Percentiles rank a stretch among this genome's conserved stretches.
These are phyloP conservation scores for Myotis brandtii DNA, from an alignment of 2,113 vertebrate species.

Conservation along the genomic window DNA sequence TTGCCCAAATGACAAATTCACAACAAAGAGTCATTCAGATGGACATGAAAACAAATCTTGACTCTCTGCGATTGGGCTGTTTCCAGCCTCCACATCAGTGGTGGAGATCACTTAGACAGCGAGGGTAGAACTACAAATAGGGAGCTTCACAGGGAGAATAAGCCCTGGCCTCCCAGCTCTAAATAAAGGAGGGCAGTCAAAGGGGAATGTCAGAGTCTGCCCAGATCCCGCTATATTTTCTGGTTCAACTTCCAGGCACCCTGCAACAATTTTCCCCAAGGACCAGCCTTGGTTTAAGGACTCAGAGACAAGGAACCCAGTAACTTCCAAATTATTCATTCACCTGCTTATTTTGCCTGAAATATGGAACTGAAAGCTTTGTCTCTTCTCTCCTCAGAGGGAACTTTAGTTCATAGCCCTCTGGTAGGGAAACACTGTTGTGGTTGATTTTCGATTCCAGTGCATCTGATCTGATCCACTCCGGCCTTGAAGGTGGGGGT, in stretches of 20 bases:
- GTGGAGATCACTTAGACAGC: neutral
- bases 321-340: neutral
- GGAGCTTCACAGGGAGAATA: neutral
- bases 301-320: neutral
- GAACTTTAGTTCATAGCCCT: neutral
- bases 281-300: neutral
- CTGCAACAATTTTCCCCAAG: neutral
- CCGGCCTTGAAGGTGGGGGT: neutral
- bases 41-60: neutral
- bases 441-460: neutral
- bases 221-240: neutral
- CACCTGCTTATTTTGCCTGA: conserved; percentile 11
- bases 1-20: neutral
- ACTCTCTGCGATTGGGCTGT: neutral
- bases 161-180: neutral
- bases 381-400: neutral
- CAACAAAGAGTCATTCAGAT: neutral
- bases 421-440: neutral
- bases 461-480: neutral
- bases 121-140: neutral
- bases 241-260: neutral
- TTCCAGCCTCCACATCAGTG: neutral
- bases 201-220: neutral
- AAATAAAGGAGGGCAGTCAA: too few species aligned
- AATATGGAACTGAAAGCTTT: neutral